Conservation (phyloP, 2,113 vertebrate species). For the Seriola aureovittata region DNA sequence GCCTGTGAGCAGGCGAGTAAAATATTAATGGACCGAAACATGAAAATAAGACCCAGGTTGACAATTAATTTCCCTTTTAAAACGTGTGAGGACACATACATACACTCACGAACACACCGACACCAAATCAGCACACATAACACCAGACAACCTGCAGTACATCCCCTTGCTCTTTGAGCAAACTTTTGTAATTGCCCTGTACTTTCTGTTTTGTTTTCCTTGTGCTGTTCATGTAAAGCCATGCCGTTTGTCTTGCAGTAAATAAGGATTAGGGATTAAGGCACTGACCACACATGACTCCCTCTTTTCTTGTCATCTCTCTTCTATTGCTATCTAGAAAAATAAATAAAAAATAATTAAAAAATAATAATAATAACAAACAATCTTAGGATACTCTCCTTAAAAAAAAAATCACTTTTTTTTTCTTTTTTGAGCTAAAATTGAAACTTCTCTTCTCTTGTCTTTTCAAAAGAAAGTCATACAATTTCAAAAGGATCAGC, state of each 20-base stretch:
- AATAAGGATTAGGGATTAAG: background rate
- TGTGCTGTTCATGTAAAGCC: background rate
- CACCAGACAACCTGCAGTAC: background rate
- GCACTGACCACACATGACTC: no score
- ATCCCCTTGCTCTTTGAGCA: background rate
- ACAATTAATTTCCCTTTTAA: conserved; percentile 1
- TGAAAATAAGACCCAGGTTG: background rate
- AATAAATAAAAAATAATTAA: background rate
- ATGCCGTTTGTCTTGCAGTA: no score
- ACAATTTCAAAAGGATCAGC: background rate
- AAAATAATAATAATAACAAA: background rate
- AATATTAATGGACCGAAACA: background rate
- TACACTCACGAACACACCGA: background rate
- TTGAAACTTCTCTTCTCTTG: background rate
- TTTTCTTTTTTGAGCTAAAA: background rate
- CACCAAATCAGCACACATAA: background rate
- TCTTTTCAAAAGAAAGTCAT: background rate
- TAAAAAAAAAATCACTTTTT: background rate
- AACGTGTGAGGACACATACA: background rate
- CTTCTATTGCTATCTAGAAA: background rate
- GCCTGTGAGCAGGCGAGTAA: background rate
- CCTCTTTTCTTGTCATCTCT: background rate
- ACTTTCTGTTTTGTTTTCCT: background rate
- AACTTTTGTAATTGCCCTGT: background rate
- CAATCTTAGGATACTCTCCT: background rate